Evolutionary conservation across 2,888 invertebrate species (phyloP), one percentile per base, ranked within the genome.

Genomic region (Bibio marci): DNA sequence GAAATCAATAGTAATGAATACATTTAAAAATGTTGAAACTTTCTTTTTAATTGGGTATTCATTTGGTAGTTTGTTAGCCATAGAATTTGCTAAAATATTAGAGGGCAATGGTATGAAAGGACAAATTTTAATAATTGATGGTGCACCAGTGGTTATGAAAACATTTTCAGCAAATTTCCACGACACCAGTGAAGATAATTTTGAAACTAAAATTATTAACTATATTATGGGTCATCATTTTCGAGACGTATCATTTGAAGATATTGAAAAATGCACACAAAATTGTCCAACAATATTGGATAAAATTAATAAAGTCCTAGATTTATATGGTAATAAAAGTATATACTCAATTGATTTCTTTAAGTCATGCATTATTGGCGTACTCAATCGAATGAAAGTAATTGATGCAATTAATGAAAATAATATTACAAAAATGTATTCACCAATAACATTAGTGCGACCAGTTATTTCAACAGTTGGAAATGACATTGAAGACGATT

Each of bases 401-500:
- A n/a, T n/a, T n/a, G n/a, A n/a, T n/a, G n/a, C n/a, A n/a, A n/a
- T n/a, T n/a, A n/a, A n/a, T n/a, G n/a, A n/a, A n/a, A n/a, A n/a
- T n/a, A n/a, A n/a, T n/a, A n/a, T n/a, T n/a, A n/a, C n/a, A n/a
- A n/a, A n/a, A n/a, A n/a, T n/a, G n/a, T n/a, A n/a, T n/a, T n/a
- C n/a, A n/a, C n/a, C n/a, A n/a, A n/a, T n/a, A n/a, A n/a, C n/a
- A n/a, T n/a, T n/a, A n/a, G n/a, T n/a, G n/a, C n/a, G n/a, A n/a
- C n/a, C 70, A n/a, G 67, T 70, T 17, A 64, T 69, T 1, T 57
- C 67, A 0, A n/a, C n/a, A n/a, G n/a, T n/a, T n/a, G 49, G 67
- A 12, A 53, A 67, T 11, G 62, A 64, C 1, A 53, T 69, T 25
- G 70, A 71, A 37, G 71, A 75, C 25, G 77, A 80, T 51, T 80